phyloP scores from a whole-genome alignment of 2,113 vertebrate species.

The Ciconia boyciana region DNA sequence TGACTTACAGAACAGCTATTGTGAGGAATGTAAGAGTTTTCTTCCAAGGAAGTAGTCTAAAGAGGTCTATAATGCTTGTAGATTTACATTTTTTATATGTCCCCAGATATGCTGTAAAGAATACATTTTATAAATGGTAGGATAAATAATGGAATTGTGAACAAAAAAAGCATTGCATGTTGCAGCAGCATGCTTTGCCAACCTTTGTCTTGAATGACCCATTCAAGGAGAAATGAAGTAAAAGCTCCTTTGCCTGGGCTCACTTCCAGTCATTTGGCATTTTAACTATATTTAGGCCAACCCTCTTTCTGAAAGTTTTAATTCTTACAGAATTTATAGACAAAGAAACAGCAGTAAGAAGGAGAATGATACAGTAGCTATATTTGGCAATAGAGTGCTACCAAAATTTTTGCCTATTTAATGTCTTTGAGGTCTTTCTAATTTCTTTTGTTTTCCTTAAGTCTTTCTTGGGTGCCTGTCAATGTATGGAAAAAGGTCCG shows the following conservation, averaged over 20 bases:
- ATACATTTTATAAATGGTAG: not conserved
- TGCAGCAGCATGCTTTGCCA: not conserved
- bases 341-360: not conserved
- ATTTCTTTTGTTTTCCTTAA: not conserved
- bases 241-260: not conserved
- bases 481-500: not conserved
- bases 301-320: not conserved
- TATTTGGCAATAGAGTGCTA: not conserved
- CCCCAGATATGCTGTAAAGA: not conserved
- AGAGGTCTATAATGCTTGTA: not conserved
- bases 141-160: not conserved
- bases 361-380: not conserved
- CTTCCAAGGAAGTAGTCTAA: not conserved
- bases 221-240: not conserved
- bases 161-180: not conserved
- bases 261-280: not conserved
- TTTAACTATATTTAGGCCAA: not conserved
- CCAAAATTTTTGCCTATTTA: not conserved
- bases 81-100: not conserved
- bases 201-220: slow-evolving; percentile 4
- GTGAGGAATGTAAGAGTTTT: not conserved
- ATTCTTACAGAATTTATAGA: not conserved
- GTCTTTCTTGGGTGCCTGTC: not conserved
- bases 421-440: not conserved
- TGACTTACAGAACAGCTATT: not conserved